phyloP scores from a whole-genome alignment of 2,113 vertebrate species.

The Chamaetylas fuelleborni region DNA sequence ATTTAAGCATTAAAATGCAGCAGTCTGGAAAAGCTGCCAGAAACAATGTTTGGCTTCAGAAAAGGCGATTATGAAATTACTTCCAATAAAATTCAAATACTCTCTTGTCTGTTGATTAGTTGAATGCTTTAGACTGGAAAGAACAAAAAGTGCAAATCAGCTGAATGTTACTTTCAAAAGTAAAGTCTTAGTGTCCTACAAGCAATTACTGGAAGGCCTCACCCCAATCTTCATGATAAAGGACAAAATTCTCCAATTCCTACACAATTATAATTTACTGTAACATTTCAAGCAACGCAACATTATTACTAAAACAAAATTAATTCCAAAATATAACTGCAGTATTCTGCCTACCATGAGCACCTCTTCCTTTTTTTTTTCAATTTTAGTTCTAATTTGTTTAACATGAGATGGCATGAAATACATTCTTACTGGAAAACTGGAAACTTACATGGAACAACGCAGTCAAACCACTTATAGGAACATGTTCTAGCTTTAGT shows the following conservation, averaged over 20 bases:
- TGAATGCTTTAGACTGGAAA: conserved; percentile 63
- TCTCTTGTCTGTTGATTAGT: conserved; percentile 62
- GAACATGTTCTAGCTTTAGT: conserved; percentile 46
- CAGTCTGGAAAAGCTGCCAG: conserved; percentile 62
- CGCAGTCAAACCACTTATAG: conserved; percentile 42
- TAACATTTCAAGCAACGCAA: conserved; percentile 46
- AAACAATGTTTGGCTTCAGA: conserved; percentile 70
- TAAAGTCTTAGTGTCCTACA: conserved; percentile 62
- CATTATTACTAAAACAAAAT: conserved; percentile 44
- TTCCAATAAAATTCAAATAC: conserved; percentile 52
- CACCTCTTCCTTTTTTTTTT: background rate
- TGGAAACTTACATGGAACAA: conserved; percentile 39
- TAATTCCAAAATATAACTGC: conserved; percentile 33
- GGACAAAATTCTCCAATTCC: conserved; percentile 35
- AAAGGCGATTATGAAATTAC: conserved; percentile 64
- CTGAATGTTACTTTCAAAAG: conserved; percentile 38
- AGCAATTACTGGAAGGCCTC: conserved; percentile 57
- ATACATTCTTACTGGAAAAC: conserved; percentile 39
- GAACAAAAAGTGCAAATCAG: conserved; percentile 64
- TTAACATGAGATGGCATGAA: conserved; percentile 46
- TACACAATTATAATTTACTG: conserved; percentile 43
- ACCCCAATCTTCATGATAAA: conserved; percentile 48
- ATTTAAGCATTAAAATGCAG: conserved; percentile 68
- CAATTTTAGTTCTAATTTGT: background rate
- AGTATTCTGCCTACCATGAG: conserved; percentile 29